phyloP scores from a whole-genome alignment of 2,113 vertebrate genomes.

The Puma concolor region DNA sequence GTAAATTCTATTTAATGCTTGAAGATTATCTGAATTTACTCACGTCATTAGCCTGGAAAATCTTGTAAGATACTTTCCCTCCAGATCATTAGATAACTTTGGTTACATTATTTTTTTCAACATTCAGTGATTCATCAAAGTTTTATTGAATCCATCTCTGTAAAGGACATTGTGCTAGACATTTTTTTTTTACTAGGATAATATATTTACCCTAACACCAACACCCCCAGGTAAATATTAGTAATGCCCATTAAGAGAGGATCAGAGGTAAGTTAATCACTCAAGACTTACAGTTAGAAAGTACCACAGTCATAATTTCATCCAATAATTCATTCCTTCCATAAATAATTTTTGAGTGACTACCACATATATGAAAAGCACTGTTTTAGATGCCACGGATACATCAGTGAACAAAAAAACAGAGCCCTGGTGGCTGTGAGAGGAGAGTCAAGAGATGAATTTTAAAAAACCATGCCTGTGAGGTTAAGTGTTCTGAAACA shows the following conservation, averaged over 20 bases:
- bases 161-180: background rate
- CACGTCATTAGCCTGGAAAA: conserved; percentile 58
- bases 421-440: background rate
- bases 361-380: background rate
- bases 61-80: conserved; percentile 25
- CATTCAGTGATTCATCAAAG: conserved; percentile 1
- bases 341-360: background rate
- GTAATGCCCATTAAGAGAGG: background rate
- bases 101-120: background rate
- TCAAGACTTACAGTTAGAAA: background rate
- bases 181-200: background rate
- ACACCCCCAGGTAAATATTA: background rate
- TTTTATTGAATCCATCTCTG: background rate
- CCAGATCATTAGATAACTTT: conserved; percentile 29
- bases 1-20: conserved; percentile 69
- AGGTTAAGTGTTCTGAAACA: background rate
- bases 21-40: conserved; percentile 70
- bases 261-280: background rate
- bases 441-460: background rate
- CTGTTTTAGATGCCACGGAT: background rate
- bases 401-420: background rate
- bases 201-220: background rate
- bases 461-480: background rate
- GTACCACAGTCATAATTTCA: background rate
- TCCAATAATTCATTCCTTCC: background rate